phyloP scores from a whole-genome alignment of 1,140 invertebrate genomes.

The Bombus breviceps region DNA sequence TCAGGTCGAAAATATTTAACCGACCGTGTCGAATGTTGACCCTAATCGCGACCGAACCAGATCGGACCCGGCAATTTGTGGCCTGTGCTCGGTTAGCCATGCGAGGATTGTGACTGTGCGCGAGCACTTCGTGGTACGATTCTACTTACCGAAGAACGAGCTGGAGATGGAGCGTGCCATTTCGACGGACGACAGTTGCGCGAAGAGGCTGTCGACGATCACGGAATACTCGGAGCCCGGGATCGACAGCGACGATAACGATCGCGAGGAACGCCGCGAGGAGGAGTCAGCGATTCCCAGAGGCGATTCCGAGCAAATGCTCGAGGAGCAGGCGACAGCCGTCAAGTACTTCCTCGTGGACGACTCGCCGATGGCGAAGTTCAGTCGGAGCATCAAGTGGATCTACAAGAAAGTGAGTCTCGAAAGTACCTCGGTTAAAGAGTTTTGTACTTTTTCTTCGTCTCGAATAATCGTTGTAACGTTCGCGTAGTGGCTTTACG shows the following conservation, averaged over 20 bases:
- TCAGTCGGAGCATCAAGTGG: conserved; percentile 74
- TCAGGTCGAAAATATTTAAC: conserved; percentile 1
- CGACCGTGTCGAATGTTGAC: conserved; percentile 19
- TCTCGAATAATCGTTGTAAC: too few species aligned
- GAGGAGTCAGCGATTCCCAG: conserved; percentile 23
- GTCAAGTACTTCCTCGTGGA: conserved; percentile 75
- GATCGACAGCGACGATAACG: conserved; percentile 53
- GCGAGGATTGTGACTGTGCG: conserved; percentile 1
- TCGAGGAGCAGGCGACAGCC: conserved; percentile 53
- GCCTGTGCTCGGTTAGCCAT: conserved; percentile 13
- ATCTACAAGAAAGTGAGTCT: conserved; percentile 76
- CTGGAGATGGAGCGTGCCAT: conserved; percentile 16
- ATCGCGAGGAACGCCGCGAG: background rate
- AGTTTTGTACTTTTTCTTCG: background rate
- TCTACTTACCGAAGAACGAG: background rate
- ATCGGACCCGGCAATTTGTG: background rate
- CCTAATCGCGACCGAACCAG: background rate
- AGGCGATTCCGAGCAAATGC: conserved; percentile 46
- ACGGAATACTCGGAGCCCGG: conserved; percentile 67
- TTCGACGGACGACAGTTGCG: conserved; percentile 23
- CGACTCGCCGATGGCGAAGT: conserved; percentile 75
- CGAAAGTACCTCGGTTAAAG: conserved; percentile 2
- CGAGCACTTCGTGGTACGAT: background rate
- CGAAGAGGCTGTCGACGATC: conserved; percentile 72
- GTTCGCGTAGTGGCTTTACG: background rate